Evolutionary conservation across 2,113 vertebrate species (phyloP).

Genomic region (Seriola dumerili): DNA sequence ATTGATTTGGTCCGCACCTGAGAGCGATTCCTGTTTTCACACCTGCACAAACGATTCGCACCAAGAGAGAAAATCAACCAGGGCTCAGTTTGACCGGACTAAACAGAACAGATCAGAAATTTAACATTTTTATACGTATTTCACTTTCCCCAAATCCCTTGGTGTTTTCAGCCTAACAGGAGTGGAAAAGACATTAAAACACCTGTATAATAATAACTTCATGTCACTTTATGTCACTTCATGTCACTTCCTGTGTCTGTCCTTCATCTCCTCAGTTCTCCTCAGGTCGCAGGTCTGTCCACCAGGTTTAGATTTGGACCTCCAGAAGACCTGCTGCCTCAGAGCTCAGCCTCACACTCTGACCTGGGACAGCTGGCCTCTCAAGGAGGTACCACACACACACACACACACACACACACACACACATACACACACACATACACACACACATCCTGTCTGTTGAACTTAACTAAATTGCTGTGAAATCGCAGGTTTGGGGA

Average conservation of each 20-base stretch:
- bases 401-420: not conserved
- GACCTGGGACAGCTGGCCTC: slow-evolving; percentile 97
- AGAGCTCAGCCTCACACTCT: slow-evolving; percentile 93
- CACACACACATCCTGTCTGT: not conserved
- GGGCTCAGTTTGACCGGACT: too few relatives aligned
- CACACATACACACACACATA: too few relatives aligned
- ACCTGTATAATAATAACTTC: too few relatives aligned
- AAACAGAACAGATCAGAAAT: too few relatives aligned
- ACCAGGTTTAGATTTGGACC: slow-evolving; percentile 96
- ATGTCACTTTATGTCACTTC: too few relatives aligned
- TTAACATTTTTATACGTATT: not conserved
- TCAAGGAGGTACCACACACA: slow-evolving; percentile 90
- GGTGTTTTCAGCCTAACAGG: too few relatives aligned
- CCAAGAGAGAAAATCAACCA: too few relatives aligned
- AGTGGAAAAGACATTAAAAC: too few relatives aligned
- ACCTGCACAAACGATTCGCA: too few relatives aligned
- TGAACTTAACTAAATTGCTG: not conserved
- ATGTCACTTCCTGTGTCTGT: not conserved
- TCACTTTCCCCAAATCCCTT: too few relatives aligned
- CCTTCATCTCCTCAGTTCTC: slow-evolving; percentile 86
- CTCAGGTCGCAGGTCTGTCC: slow-evolving; percentile 94
- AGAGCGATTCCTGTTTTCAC: too few relatives aligned
- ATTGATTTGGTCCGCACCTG: too few relatives aligned
- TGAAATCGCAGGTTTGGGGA: slow-evolving; percentile 91
- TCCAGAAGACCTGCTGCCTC: slow-evolving; percentile 93